Evolutionary conservation across 2,797 vertebrate genomes (phyloP), one percentile per base, ranked within the genome.

Genomic region (Acridotheres tristis): DNA sequence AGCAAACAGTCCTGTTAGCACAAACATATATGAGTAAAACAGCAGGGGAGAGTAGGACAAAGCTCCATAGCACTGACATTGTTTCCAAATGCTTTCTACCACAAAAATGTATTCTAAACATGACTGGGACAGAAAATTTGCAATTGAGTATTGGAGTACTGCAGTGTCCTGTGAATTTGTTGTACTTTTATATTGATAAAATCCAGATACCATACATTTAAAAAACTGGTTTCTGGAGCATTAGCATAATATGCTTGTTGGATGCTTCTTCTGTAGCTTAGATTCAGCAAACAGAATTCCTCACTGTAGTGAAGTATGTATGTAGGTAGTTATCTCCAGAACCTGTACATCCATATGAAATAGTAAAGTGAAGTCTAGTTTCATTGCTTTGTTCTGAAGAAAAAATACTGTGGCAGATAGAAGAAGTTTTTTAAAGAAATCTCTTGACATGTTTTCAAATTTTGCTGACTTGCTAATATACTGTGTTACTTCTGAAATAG

Each of bases 1-100:
- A 63, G 65, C 2, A 1, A 72, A 21, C 0, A 2, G 23, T 77
- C 42, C 1, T 16, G 47, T 48, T 38, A 7, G 20, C 0, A 1
- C 25, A 14, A 36, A 9, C 16, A 27, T 9, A 0, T 6, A 0
- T 6, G 11, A 10, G 12, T 71, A 11, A 54, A 69, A 7, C 48
- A 45, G 2, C 16, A 53, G 48, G 30, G 40, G 25, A 32, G 13
- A 54, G 40, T 0, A 51, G 71, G 47, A 50, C 18, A 62, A 22
- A 66, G 25, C 30, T 90, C 23, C 3, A 4, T 30, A 29, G 27
- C 16, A 7, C 21, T 45, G 40, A 13, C 1, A 0, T 40, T 66
- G 61, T 68, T 32, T 36, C 11, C 21, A 36, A 2, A 29, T 68
- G 21, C 43, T 72, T 78, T 68, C 21, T 61, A 4, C 43, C 36